Evolutionary conservation across 1,140 invertebrate genomes (phyloP).

Genomic region (Magallana ariakensis): DNA sequence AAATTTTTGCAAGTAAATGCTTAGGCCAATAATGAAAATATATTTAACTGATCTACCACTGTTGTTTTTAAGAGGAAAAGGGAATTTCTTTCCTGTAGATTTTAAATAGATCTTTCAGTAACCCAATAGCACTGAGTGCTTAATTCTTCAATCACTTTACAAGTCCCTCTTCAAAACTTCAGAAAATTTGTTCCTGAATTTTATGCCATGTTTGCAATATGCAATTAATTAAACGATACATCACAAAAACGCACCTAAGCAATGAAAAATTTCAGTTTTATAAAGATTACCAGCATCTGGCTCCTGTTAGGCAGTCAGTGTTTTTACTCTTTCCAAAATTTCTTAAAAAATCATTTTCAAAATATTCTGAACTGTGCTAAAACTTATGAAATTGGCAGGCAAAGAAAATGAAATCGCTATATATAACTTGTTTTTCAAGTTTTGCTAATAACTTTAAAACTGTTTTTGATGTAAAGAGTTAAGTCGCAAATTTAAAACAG

Average conservation of each 20-base stretch:
- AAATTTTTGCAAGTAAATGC: conserved; percentile 26
- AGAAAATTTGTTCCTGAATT: conserved; percentile 34
- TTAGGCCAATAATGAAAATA: conserved; percentile 35
- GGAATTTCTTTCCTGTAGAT: conserved; percentile 22
- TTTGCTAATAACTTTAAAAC: conserved; percentile 33
- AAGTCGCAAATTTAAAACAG: conserved; percentile 34
- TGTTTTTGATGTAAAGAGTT: conserved; percentile 32
- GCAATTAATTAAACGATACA: conserved; percentile 36
- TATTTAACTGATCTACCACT: conserved; percentile 32
- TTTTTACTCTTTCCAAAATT: conserved; percentile 7
- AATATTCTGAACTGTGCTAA: conserved; percentile 25
- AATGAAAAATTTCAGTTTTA: conserved; percentile 30
- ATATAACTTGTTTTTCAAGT: conserved; percentile 33
- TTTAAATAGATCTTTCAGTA: conserved; percentile 33
- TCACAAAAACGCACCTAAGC: conserved; percentile 13
- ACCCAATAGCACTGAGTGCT: conserved; percentile 22
- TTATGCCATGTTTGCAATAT: conserved; percentile 21
- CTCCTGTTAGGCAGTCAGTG: not conserved
- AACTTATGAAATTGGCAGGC: conserved; percentile 23
- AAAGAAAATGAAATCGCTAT: conserved; percentile 22
- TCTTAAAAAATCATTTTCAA: conserved; percentile 33
- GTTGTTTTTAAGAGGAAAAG: conserved; percentile 20
- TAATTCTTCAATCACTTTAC: conserved; percentile 29
- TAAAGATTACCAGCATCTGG: conserved; percentile 14
- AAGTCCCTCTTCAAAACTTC: conserved; percentile 34